These are phyloP conservation scores for Acanthurus tractus DNA, from an alignment of 2,797 vertebrate genomes.

Conservation along the genomic window DNA sequence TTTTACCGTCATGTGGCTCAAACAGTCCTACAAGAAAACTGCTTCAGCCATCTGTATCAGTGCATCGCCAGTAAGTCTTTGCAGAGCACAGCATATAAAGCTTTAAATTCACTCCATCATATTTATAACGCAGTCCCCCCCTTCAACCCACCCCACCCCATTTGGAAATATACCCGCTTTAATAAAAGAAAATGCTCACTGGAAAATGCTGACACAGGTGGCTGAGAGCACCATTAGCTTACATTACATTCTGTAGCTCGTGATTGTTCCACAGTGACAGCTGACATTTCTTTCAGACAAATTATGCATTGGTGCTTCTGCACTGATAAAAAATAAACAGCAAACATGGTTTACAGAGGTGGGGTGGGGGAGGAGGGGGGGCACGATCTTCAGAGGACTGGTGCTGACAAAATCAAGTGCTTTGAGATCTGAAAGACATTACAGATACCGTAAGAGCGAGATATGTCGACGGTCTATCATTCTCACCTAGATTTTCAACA, in stretches of 20 bases:
- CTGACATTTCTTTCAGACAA: slow-evolving; percentile 78
- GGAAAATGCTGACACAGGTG: slow-evolving; percentile 77
- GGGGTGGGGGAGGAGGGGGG: neutral
- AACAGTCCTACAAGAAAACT: slow-evolving; percentile 75
- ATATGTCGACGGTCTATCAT: slow-evolving; percentile 75
- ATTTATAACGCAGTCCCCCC: slow-evolving; percentile 30
- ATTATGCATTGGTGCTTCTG: slow-evolving; percentile 77
- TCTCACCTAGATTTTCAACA: slow-evolving; percentile 71
- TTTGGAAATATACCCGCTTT: slow-evolving; percentile 57
- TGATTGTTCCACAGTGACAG: slow-evolving; percentile 79
- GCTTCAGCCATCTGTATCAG: slow-evolving; percentile 76
- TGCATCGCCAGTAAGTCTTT: slow-evolving; percentile 69
- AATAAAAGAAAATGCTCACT: slow-evolving; percentile 63
- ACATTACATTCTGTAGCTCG: slow-evolving; percentile 83
- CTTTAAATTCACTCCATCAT: slow-evolving; percentile 64
- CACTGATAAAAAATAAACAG: slow-evolving; percentile 58
- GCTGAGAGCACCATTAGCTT: slow-evolving; percentile 75
- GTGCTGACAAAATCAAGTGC: slow-evolving; percentile 75
- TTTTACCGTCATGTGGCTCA: slow-evolving; percentile 80
- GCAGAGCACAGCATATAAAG: slow-evolving; percentile 77
- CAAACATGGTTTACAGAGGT: slow-evolving; percentile 62
- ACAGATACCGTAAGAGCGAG: slow-evolving; percentile 78
- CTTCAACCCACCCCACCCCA: neutral
- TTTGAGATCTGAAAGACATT: slow-evolving; percentile 76
- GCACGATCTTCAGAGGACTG: slow-evolving; percentile 60